Base-by-base conservation (phyloP, 2,888 invertebrate species). In the Drosophila stalkeri region DNA sequence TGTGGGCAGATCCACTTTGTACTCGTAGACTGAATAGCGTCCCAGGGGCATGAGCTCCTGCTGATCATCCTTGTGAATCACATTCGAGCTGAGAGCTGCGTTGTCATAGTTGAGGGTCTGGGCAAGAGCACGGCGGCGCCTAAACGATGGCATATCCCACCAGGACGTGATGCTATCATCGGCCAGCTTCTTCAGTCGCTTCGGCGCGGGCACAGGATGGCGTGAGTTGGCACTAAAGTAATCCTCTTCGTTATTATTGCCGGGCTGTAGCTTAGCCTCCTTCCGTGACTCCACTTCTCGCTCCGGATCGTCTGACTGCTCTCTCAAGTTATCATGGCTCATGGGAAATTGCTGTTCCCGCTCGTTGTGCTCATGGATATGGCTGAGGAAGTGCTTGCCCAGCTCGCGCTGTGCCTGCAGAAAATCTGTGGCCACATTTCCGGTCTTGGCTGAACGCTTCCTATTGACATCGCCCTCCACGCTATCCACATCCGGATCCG, bases 101-200 rank as follows among this genome's bases (percentile, higher is more conserved):
- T 80, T 68, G 0, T 76, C 61, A 39, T 70, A 67, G 41, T 51
- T 57, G 2, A 66, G 39, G 1, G 72, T 44, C 51, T 86, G 41
- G 0, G 84, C 43, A 44, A 85, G 39, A 0, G 84, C 79, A 31
- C 85, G 84, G 6, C 81, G 84, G 8, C 31, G 72, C 18, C 85
- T 59, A 31, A 80, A 49, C 0, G 80, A 12, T 0, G 89, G 80
- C 55, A 90, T 52, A 54, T 91, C 86, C 92, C 91, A 92, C 91
- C 92, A 92, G 16, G 91, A 81, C 0, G 72, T 72, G 31, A 81
- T 70, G 3, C 46, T 35, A 54, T 90, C 78, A 0, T 83, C 80
- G 18, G 49, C 18, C 0, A 20, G 20, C 6, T 73, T 63, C 31
- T 64, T 6, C 31, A 75, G 31, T 5, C 56, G 49, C 43, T 57